Percentiles rank a stretch among this genome's conserved stretches.
These are phyloP conservation scores for Moxostoma hubbsi DNA, from an alignment of 2,797 vertebrate genomes.

Conservation along the genomic window DNA sequence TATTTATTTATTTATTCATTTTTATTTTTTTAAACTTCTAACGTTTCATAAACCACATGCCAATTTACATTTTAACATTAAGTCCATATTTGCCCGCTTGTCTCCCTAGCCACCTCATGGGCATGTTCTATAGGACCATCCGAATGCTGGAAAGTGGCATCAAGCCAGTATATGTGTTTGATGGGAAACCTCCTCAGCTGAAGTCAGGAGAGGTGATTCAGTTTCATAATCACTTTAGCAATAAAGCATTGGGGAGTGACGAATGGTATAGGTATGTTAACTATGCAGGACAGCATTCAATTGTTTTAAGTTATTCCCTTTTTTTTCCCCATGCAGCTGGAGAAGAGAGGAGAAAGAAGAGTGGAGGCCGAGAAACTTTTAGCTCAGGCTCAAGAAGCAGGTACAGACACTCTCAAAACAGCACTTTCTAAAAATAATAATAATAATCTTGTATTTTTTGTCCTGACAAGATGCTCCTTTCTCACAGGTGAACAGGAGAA, in stretches of 20 bases:
- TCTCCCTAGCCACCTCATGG: constrained; percentile 89
- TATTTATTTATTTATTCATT: no score
- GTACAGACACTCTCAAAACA: constrained; percentile 62
- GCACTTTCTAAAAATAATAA: no score
- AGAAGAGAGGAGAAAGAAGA: constrained; percentile 89
- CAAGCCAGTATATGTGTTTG: constrained; percentile 95
- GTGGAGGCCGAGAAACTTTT: constrained; percentile 92
- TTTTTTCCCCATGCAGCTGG: constrained; percentile 69
- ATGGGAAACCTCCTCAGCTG: constrained; percentile 93
- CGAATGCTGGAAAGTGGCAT: constrained; percentile 96
- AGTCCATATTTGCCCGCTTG: neutral
- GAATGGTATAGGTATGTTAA: neutral
- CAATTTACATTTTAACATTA: neutral
- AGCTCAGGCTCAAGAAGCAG: constrained; percentile 88
- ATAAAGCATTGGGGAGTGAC: neutral
- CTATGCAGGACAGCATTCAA: neutral
- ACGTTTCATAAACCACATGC: no score
- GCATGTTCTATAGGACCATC: constrained; percentile 97
- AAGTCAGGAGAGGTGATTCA: constrained; percentile 87
- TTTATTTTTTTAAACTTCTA: no score
- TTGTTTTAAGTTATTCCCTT: neutral
- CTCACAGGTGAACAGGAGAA: constrained; percentile 83
- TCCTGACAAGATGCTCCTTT: neutral
- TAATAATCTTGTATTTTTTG: no score
- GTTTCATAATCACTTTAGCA: neutral